phyloP scores from a whole-genome alignment of 1,140 invertebrate genomes.

The Rhagoletis pomonella region DNA sequence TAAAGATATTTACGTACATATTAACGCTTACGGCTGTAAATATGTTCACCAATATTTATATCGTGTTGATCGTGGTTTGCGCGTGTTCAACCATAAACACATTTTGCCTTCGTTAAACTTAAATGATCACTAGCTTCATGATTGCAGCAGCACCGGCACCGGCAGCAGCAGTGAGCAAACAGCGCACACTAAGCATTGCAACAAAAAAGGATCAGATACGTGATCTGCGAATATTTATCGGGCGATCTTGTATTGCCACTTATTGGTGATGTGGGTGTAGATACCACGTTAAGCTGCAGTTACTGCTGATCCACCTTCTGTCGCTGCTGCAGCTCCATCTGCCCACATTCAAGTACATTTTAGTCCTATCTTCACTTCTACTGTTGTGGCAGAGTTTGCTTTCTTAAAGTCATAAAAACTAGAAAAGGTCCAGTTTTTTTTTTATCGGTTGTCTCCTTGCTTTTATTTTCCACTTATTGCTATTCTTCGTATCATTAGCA shows the following conservation, averaged over 20 bases:
- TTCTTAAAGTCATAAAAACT: constrained; percentile 1
- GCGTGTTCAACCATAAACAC: constrained; percentile 57
- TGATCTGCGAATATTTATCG: constrained; percentile 56
- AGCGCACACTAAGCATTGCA: background rate
- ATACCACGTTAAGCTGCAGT: constrained; percentile 30
- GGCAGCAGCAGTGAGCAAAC: background rate
- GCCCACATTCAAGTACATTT: background rate
- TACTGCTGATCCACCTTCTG: background rate
- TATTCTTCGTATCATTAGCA: constrained; percentile 45
- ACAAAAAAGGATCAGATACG: constrained; percentile 52
- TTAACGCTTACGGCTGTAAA: background rate
- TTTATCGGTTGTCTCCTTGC: background rate
- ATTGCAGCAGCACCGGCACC: background rate
- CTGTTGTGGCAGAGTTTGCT: background rate
- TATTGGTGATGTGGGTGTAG: constrained; percentile 47
- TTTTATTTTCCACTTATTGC: background rate
- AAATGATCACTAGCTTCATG: constrained; percentile 37
- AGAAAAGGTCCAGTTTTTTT: constrained; percentile 1
- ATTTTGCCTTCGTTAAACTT: constrained; percentile 52
- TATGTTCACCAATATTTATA: background rate
- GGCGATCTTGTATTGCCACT: constrained; percentile 52
- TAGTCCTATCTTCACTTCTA: background rate
- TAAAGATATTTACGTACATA: background rate
- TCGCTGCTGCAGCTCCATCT: background rate
- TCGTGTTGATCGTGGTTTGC: constrained; percentile 47